phyloP scores from a whole-genome alignment of 2,888 invertebrate genomes.

The Chloromyia formosa region DNA sequence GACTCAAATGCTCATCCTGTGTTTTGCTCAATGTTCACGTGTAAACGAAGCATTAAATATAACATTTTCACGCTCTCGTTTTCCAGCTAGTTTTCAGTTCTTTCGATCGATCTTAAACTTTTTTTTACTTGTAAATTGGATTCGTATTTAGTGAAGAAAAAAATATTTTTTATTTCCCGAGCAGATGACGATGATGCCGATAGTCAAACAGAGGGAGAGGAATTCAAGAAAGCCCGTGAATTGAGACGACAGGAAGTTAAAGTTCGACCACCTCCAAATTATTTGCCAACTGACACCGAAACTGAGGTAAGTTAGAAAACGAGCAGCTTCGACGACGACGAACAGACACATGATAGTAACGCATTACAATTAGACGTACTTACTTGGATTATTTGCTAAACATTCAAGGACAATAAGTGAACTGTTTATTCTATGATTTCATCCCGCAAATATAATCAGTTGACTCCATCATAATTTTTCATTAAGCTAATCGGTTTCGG shows the following conservation, averaged over 20 bases:
- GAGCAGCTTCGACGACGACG: too few species aligned
- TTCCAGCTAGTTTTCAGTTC: too few species aligned
- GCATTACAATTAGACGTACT: too few species aligned
- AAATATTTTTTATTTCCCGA: neutral
- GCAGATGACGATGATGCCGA: conserved; percentile 69
- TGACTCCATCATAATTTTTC: neutral
- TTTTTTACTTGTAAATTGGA: too few species aligned
- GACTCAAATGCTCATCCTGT: too few species aligned
- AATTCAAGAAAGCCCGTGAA: conserved; percentile 72
- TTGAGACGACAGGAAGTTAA: conserved; percentile 74
- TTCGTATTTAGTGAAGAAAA: too few species aligned
- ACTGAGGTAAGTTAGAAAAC: conserved; percentile 71
- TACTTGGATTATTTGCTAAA: too few species aligned
- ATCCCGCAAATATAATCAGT: neutral
- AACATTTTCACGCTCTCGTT: too few species aligned
- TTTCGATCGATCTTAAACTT: too few species aligned
- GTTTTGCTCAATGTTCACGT: too few species aligned
- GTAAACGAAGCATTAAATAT: too few species aligned
- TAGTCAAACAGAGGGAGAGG: conserved; percentile 79
- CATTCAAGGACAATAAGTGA: neutral
- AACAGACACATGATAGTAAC: too few species aligned
- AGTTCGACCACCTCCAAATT: conserved; percentile 70
- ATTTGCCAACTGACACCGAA: conserved; percentile 73
- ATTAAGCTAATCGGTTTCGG: neutral
- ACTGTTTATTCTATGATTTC: neutral